Base-by-base conservation (phyloP, 2,888 invertebrate genomes). In the Drosophila meridionalis region DNA sequence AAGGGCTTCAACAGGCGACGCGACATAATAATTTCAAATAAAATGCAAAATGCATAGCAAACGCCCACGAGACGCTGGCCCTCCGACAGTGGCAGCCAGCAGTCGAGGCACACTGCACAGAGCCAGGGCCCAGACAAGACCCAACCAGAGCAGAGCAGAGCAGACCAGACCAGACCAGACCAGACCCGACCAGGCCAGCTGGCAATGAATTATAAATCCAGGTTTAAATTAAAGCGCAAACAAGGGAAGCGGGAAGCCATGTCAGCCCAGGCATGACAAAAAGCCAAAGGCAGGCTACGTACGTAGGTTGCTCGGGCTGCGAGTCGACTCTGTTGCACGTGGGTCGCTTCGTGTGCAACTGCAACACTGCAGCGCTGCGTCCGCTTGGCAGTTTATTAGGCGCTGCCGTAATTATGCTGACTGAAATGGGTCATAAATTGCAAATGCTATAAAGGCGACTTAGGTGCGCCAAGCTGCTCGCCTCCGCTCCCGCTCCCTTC, bases 401-500 rank as follows among this genome's bases (percentile, higher is more conserved):
- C 72, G 72, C 71, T 81, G 82, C 76, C 81, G 88, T 91, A 92
- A 92, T 92, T 92, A 92, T 85, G 84, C 75, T 81, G 91, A 87
- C 88, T 89, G 87, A 88, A 92, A 91, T 90, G 87, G 87, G 83
- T 87, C 88, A 92, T 89, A 90, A 92, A 92, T 89, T 91, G 86
- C 85, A 57, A 66, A 76, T 63, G 75, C 60, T 61, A 53, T 69
- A 75, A 74, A 55, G 59, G 76, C 62, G 58, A 70, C 70, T 69
- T 53, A 77, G 78, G 66, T 73, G 81, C 62, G 78, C 76, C 80
- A 48, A 36, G 38, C 28, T 42, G 47, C 47, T 45, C 32, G 34
- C 32, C 3, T n/a, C 8, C 3, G n/a, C 42, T 26, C 11, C 26
- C 2, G 5, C 48, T 20, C 30, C 5, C 40, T 7, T n/a, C 50